phyloP scores from a whole-genome alignment of 2,113 vertebrate genomes.

The Sprattus sprattus region DNA sequence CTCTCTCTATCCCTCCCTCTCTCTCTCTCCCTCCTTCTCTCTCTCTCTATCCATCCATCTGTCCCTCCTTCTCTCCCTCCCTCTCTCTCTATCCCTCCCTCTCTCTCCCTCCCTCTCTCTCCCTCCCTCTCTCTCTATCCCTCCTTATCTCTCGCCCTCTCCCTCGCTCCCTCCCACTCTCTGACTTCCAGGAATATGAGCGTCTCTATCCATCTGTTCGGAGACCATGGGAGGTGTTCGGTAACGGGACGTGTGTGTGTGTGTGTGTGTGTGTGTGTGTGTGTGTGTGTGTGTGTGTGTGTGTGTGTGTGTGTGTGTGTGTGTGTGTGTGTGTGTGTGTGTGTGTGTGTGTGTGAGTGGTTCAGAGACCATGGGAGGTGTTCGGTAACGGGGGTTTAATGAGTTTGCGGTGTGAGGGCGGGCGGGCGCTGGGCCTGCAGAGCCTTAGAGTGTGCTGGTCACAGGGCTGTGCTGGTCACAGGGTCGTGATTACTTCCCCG shows the following conservation, averaged over 20 bases:
- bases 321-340: too few relatives aligned
- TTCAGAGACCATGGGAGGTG: slow-evolving; percentile 39
- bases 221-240: slow-evolving; percentile 36
- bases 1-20: neutral
- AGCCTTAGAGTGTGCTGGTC: neutral
- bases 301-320: too few relatives aligned
- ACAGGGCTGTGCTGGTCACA: neutral
- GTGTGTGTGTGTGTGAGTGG: too few relatives aligned
- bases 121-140: neutral
- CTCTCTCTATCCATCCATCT: neutral
- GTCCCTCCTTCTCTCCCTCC: neutral
- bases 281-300: too few relatives aligned
- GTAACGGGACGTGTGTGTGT: too few relatives aligned
- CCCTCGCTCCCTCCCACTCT: slow-evolving; percentile 26
- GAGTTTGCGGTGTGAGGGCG: slow-evolving; percentile 40
- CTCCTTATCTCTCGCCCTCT: slow-evolving; percentile 34
- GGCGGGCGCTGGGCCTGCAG: neutral
- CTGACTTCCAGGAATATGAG: slow-evolving; percentile 62
- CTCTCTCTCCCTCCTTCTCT: slow-evolving; percentile 18
- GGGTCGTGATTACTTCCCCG: neutral
- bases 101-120: neutral
- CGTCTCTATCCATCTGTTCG: slow-evolving; percentile 60
- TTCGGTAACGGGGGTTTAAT: slow-evolving; percentile 63
- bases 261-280: too few relatives aligned
- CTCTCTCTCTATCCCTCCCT: neutral